Percentiles rank a stretch among this genome's conserved stretches.
These are phyloP conservation scores for Lithophane socia DNA, from an alignment of 2,888 invertebrate species.

Conservation along the genomic window DNA sequence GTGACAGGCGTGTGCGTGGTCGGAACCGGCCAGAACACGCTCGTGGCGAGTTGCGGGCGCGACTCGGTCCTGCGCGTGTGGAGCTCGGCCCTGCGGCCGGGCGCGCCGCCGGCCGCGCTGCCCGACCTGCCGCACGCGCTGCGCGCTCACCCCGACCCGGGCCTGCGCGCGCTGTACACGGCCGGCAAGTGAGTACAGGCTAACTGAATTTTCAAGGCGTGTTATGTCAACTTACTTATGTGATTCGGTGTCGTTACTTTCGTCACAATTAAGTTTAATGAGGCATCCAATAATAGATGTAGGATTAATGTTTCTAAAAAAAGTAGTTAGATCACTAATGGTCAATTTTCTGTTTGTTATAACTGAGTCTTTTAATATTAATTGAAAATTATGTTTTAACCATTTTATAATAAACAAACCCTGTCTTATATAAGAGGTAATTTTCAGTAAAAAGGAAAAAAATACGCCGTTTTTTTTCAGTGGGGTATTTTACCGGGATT, in stretches of 20 bases:
- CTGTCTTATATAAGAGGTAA: too few species aligned
- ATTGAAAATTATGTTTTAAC: neutral
- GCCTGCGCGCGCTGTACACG: conserved; percentile 91
- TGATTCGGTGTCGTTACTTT: neutral
- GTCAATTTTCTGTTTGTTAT: neutral
- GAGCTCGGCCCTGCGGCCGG: conserved; percentile 92
- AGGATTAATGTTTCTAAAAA: neutral
- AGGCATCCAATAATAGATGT: neutral
- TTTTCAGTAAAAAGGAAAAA: too few species aligned
- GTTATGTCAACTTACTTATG: neutral
- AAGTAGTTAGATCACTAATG: neutral
- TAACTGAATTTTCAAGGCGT: neutral
- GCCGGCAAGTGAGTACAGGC: conserved; percentile 94
- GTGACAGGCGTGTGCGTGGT: conserved; percentile 92
- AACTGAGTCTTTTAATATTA: conserved; percentile 11
- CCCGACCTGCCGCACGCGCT: conserved; percentile 92
- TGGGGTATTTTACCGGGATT: too few species aligned
- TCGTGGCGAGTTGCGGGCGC: conserved; percentile 94
- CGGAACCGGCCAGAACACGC: conserved; percentile 69
- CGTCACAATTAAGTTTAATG: neutral
- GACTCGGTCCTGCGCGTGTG: conserved; percentile 94
- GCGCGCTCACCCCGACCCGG: conserved; percentile 89
- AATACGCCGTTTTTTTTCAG: too few species aligned
- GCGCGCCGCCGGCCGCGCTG: conserved; percentile 82
- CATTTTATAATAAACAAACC: neutral